Conservation (phyloP, 2,888 invertebrate genomes). For the Tigriopus californicus region DNA sequence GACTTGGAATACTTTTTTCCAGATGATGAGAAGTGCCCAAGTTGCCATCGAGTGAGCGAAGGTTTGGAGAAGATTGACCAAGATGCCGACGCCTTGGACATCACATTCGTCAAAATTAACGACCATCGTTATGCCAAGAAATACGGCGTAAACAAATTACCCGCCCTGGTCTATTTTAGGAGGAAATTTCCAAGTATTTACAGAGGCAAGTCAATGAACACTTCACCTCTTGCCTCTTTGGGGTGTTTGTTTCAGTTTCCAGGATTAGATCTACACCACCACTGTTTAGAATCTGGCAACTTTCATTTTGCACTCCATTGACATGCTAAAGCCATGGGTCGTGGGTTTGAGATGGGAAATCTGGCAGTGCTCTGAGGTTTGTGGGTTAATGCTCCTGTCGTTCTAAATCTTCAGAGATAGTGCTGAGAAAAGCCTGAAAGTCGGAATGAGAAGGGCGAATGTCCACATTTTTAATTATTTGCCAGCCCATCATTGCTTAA, state of each 20-base stretch:
- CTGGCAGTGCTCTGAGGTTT: not conserved
- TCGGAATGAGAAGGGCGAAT: too few species aligned
- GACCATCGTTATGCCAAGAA: conserved; percentile 76
- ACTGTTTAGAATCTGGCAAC: not conserved
- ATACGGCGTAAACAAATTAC: conserved; percentile 79
- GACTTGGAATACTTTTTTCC: not conserved
- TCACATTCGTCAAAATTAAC: conserved; percentile 83
- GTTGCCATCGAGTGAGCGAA: conserved; percentile 60
- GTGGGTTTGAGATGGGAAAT: not conserved
- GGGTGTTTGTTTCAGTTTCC: conserved; percentile 7
- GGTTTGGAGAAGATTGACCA: conserved; percentile 83
- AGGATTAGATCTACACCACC: not conserved
- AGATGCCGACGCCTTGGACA: conserved; percentile 80
- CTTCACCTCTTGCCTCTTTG: not conserved
- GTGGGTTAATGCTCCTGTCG: too few species aligned
- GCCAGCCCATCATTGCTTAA: too few species aligned
- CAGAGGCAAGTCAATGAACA: conserved; percentile 40
- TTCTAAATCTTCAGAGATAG: too few species aligned
- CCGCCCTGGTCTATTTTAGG: conserved; percentile 76
- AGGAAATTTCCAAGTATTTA: conserved; percentile 81
- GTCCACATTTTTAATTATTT: too few species aligned
- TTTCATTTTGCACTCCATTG: too few species aligned
- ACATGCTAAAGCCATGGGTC: too few species aligned
- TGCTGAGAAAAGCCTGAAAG: too few species aligned
- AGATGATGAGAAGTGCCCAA: conserved; percentile 39